Evolutionary conservation across 2,797 vertebrate species (phyloP), one percentile per base, ranked within the genome.

Genomic region (Cyprinella venusta): DNA sequence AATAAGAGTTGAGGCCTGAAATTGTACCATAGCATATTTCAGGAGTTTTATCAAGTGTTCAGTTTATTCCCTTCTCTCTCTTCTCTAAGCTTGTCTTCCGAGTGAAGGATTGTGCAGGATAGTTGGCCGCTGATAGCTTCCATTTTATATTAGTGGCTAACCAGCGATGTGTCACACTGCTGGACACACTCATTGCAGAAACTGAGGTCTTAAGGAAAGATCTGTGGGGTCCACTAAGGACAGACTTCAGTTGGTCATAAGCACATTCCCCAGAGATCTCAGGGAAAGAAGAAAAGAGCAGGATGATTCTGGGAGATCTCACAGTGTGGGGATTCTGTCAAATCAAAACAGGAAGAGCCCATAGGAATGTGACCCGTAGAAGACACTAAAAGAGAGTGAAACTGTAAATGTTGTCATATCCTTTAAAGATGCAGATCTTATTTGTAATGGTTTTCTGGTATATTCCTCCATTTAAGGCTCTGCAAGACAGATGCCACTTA

Each of bases 311-410:
- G 63, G 74, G 76, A 92, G 88, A 91, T 89, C 87, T 88, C 86
- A 88, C 86, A 91, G 87, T 92, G 91, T 93, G 93, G 92, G 92
- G 93, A 89, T 85, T 61, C 87, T 91, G 85, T 85, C 87, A 91
- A 88, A 88, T 89, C 63, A 40, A 69, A 82, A 87, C 83, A 87
- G 86, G 86, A 87, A 87, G 78, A 59, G 63, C 76, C 36, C 65
- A 15, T 72, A 59, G 83, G 81, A 84, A 80, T 56, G 79, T 75
- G 76, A 63, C 40, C 38, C 54, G 10, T 42, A 40, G 69, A 63
- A 33, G 80, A 80, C 40, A 63, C 65, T 67, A 48, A 84, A 88
- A 82, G 9, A 68, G 42, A 65, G 30, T 59, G 15, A 77, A 36
- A 64, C 12, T 8, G 6, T 12, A 45, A 56, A 42, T 15, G 26